Percentiles rank a stretch among this genome's conserved stretches.
phyloP scores from a whole-genome alignment of 2,888 invertebrate species.

The Caenorhabditis sp. region DNA sequence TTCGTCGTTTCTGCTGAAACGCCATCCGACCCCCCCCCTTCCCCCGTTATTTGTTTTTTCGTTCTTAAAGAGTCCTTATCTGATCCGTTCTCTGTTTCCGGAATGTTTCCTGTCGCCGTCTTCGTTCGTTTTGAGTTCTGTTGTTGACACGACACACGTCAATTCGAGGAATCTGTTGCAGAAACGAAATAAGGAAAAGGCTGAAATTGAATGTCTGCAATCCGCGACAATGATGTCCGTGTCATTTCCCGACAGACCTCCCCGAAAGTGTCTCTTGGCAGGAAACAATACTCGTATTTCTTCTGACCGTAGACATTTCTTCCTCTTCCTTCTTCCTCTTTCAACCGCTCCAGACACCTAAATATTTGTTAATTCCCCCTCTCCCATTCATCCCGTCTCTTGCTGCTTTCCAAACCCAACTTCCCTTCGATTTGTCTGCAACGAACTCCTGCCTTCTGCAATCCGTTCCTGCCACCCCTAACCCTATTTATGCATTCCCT shows the following conservation, averaged over 20 bases:
- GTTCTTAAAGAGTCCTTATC: slow-evolving; percentile 6
- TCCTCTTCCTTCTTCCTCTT: too few relatives aligned
- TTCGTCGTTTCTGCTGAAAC: background rate
- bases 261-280: too few relatives aligned
- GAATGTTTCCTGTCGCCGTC: background rate
- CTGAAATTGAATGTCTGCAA: background rate
- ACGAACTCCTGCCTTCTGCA: slow-evolving; percentile 11
- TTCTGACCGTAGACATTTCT: too few relatives aligned
- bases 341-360: too few relatives aligned
- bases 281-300: too few relatives aligned
- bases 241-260: too few relatives aligned
- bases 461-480: background rate
- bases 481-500: slow-evolving; percentile 31
- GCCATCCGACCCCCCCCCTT: background rate
- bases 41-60: background rate
- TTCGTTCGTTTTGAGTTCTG: background rate
- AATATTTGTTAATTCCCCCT: too few relatives aligned
- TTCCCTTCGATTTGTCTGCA: background rate
- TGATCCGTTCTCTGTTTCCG: background rate
- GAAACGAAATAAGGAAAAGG: background rate
- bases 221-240: too few relatives aligned
- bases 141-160: slow-evolving; percentile 2
- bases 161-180: slow-evolving; percentile 7
- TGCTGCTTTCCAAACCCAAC: background rate
- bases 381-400: background rate